Percentiles rank a stretch among this genome's conserved stretches.
Evolutionary conservation across 2,113 vertebrate genomes (phyloP).

Genomic region (Osmerus eperlanus): DNA sequence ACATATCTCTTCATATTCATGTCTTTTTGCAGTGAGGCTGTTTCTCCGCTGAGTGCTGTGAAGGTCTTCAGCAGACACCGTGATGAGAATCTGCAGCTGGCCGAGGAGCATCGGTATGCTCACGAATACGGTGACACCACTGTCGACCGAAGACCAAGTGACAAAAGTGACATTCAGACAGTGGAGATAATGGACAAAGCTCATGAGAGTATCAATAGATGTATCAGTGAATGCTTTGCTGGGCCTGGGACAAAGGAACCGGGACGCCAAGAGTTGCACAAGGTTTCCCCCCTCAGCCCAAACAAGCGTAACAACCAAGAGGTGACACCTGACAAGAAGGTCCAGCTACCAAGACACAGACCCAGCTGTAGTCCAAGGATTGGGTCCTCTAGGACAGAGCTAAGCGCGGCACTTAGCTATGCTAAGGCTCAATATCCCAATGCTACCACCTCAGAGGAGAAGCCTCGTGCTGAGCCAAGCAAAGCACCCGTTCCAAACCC

Average conservation of each 20-base stretch:
- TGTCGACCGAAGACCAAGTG: constrained; percentile 28
- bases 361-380: background rate
- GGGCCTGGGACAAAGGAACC: too few species aligned
- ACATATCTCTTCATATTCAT: background rate
- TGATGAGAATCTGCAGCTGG: constrained; percentile 74
- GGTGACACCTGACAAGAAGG: background rate
- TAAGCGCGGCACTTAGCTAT: background rate
- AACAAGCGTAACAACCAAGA: constrained; percentile 30
- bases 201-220: too few species aligned
- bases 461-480: background rate
- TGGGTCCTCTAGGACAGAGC: background rate
- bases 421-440: background rate
- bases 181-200: too few species aligned
- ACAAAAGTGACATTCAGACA: background rate
- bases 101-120: constrained; percentile 74
- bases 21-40: constrained; percentile 51
- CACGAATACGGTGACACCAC: constrained; percentile 74
- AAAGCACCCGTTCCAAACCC: background rate
- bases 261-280: constrained; percentile 34
- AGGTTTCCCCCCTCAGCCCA: constrained; percentile 33
- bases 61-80: constrained; percentile 65
- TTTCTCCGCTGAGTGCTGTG: constrained; percentile 55
- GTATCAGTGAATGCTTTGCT: too few species aligned
- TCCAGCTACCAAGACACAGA: background rate
- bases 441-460: background rate